Percentiles rank a stretch among this genome's conserved stretches.
Evolutionary conservation across 1,140 invertebrate species (phyloP).

Genomic region (Branchinecta lindahli): DNA sequence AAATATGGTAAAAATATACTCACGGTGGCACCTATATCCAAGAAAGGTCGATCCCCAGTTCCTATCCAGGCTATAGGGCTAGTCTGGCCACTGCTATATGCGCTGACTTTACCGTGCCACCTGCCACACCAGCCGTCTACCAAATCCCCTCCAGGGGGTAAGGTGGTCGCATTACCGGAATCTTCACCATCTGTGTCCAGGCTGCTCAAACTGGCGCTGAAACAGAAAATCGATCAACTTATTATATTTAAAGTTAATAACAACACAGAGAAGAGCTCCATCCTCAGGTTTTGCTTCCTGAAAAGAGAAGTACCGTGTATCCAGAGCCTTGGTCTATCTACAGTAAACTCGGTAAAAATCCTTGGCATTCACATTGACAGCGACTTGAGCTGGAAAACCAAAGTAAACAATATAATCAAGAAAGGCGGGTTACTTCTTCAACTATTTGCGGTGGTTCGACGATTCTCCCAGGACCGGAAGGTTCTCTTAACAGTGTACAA

Average conservation of each 20-base stretch:
- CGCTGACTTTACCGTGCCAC: background rate
- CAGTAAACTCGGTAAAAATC: too few relatives aligned
- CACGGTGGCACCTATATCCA: slow-evolving; percentile 13
- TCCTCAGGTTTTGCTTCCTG: too few relatives aligned
- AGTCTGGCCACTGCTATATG: slow-evolving; percentile 11
- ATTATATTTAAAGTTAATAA: background rate
- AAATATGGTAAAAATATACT: background rate
- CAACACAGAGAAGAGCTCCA: too few relatives aligned
- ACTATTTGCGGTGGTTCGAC: too few relatives aligned
- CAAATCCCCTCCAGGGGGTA: slow-evolving; percentile 34
- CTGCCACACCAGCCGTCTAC: slow-evolving; percentile 27
- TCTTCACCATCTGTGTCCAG: slow-evolving; percentile 54
- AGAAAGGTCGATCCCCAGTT: slow-evolving; percentile 20
- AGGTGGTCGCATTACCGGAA: slow-evolving; percentile 34
- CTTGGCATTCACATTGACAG: too few relatives aligned
- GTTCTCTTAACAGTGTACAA: too few relatives aligned
- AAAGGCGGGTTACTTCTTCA: too few relatives aligned
- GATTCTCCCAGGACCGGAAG: too few relatives aligned
- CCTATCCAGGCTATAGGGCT: slow-evolving; percentile 21
- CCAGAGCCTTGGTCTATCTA: too few relatives aligned
- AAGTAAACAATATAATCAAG: too few relatives aligned
- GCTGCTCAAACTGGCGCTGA: slow-evolving; percentile 50
- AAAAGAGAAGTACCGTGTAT: too few relatives aligned
- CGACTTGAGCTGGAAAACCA: too few relatives aligned
- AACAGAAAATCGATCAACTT: slow-evolving; percentile 21